Evolutionary conservation across 2,113 vertebrate species (phyloP).

Genomic region (Murina feae): DNA sequence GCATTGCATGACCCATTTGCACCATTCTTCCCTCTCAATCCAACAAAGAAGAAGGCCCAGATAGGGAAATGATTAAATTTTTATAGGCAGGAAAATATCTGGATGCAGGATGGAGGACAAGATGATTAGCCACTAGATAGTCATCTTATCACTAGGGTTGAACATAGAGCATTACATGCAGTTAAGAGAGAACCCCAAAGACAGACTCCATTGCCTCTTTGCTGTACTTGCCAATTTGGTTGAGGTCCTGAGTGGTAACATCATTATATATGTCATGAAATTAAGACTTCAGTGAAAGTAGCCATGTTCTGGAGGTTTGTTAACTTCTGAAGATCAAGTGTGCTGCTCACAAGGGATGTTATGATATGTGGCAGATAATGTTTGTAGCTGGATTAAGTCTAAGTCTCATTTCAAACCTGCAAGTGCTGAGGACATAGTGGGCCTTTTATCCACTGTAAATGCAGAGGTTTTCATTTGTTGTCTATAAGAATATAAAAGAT

Average conservation of each 20-base stretch:
- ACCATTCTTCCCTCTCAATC: background rate
- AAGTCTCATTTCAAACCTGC: background rate
- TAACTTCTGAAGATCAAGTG: background rate
- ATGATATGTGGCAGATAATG: background rate
- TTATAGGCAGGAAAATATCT: background rate
- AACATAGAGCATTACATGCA: background rate
- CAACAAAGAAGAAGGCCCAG: background rate
- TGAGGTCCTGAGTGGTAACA: background rate
- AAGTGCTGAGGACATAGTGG: background rate
- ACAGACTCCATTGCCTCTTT: background rate
- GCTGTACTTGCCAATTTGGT: background rate
- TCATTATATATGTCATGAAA: background rate
- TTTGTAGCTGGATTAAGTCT: background rate
- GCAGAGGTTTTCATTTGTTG: background rate
- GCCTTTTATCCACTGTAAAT: background rate
- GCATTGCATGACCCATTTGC: background rate
- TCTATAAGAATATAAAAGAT: background rate
- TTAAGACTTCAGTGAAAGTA: background rate
- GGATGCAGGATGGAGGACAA: background rate
- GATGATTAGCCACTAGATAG: background rate
- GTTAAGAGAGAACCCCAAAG: background rate
- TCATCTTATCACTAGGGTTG: background rate
- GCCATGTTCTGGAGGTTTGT: background rate
- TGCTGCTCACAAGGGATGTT: background rate
- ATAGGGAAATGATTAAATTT: background rate